A percentile compares a stretch with the other conserved stretches of the same genome.
These are phyloP conservation scores for Diarsia dahlii DNA, from an alignment of 2,888 invertebrate species.

Conservation along the genomic window DNA sequence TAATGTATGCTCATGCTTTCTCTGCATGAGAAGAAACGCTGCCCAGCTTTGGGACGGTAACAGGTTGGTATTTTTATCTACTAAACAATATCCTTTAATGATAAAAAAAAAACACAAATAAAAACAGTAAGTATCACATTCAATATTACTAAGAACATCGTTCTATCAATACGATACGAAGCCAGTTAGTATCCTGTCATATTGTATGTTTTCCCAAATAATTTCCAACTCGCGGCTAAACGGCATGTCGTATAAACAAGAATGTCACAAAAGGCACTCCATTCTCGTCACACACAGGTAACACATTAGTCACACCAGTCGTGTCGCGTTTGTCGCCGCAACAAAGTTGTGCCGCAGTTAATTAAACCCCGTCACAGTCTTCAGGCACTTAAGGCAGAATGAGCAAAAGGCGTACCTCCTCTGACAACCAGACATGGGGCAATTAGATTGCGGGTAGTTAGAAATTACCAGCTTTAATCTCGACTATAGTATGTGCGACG, in stretches of 20 bases:
- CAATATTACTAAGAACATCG: no score
- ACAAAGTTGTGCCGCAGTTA: conserved; percentile 71
- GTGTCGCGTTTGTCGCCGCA: conserved; percentile 45
- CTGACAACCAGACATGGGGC: conserved; percentile 75
- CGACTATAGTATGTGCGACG: conserved; percentile 32
- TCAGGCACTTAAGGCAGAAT: conserved; percentile 78
- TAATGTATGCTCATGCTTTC: no score
- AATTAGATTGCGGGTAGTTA: conserved; percentile 76
- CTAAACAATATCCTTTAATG: no score
- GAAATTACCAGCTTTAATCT: conserved; percentile 68
- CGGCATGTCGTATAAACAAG: conserved; percentile 3
- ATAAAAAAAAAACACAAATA: no score
- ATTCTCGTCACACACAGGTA: conserved; percentile 45
- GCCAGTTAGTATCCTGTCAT: no score
- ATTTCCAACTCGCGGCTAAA: background rate
- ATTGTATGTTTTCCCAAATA: background rate
- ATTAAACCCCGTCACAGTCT: conserved; percentile 79
- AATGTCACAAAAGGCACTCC: background rate
- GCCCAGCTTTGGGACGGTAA: no score
- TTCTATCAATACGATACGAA: no score
- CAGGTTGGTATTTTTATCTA: no score
- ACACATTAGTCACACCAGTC: conserved; percentile 28
- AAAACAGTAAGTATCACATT: no score
- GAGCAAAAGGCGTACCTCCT: conserved; percentile 78
- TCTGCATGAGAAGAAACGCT: no score